Conservation (phyloP, 2,797 vertebrate genomes). For the Eremophila alpestris region DNA sequence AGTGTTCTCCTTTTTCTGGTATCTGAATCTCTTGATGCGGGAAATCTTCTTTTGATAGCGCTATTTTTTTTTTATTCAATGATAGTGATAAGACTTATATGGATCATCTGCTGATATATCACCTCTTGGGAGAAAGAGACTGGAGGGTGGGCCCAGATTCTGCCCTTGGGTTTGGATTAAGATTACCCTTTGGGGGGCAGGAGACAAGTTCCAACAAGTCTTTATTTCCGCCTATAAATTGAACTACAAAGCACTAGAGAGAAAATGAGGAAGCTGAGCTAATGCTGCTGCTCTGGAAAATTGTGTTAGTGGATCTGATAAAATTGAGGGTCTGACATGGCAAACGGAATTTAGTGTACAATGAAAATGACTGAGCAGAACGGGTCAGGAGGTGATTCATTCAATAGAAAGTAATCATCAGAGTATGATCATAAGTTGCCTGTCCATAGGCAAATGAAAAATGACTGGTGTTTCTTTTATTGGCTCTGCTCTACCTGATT, state of each 20-base stretch:
- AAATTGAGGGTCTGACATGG: slow-evolving; percentile 53
- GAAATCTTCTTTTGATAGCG: neutral
- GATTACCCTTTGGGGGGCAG: slow-evolving; percentile 2
- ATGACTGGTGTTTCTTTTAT: neutral
- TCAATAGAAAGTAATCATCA: slow-evolving; percentile 56
- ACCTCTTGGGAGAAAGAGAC: neutral
- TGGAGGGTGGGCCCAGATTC: slow-evolving; percentile 6
- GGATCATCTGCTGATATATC: neutral
- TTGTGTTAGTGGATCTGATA: slow-evolving; percentile 55
- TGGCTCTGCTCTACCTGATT: neutral
- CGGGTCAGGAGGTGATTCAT: slow-evolving; percentile 34
- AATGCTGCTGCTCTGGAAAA: slow-evolving; percentile 54
- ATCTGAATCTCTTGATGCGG: neutral
- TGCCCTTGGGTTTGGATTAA: slow-evolving; percentile 31
- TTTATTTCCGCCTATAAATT: slow-evolving; percentile 53
- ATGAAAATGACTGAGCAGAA: slow-evolving; percentile 47
- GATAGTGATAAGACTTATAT: neutral
- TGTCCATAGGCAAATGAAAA: slow-evolving; percentile 36
- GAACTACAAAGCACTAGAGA: slow-evolving; percentile 54
- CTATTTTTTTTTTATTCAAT: neutral
- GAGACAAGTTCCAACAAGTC: slow-evolving; percentile 35
- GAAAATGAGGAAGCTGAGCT: slow-evolving; percentile 51
- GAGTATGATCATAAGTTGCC: slow-evolving; percentile 19
- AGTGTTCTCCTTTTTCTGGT: neutral
- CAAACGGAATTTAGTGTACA: slow-evolving; percentile 42